Base-by-base conservation (phyloP, 1,140 invertebrate genomes). In the Oncopodura yosiiana region DNA sequence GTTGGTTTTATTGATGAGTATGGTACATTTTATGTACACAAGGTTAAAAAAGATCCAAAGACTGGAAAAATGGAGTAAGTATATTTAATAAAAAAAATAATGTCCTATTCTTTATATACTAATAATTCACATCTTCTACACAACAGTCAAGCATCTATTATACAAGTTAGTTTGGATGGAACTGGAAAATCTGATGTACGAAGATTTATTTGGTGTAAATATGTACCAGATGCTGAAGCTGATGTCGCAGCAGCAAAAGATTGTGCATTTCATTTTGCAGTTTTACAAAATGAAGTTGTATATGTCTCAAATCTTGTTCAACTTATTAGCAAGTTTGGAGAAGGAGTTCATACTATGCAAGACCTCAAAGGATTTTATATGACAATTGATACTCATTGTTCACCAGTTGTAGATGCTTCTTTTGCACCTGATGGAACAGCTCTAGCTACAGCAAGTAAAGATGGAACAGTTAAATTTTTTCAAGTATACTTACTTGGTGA, bases 361-460 rank as follows among this genome's bases (percentile, higher is more conserved):
- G 68, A 73, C 44, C 65, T 79, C 8, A 72, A 73, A 16, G 72
- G 75, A 49, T 80, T 79, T 4, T 77, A 75, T 66, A 71, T 86
- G 19, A 78, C 78, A 68, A 81, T 86, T 38, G 73, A 74, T 51
- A 77, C 82, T 59, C 82, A 87, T 70, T 71, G 71, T 19, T 73
- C 78, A 57, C 74, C 79, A n/a, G 83, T 94, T 32, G 77, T 86
- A 3, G 87, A 90, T 72, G 87, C 87, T 19, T 81, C 87, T 14
- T 87, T 95, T 70, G 90, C 90, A 44, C 89, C 91, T 0, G 91
- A 95, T 76, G 91, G 90, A 14, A 90, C 87, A 24, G 90, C 88
- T 1, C 75, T 95, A 34, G 90, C 90, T 3, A 89, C 89, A 24
- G 89, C 87, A 4, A 84, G 84, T 68, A 70, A 77, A 1, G 89